These are phyloP conservation scores for Cisticola juncidis DNA, from an alignment of 2,113 vertebrate species.

Conservation along the genomic window DNA sequence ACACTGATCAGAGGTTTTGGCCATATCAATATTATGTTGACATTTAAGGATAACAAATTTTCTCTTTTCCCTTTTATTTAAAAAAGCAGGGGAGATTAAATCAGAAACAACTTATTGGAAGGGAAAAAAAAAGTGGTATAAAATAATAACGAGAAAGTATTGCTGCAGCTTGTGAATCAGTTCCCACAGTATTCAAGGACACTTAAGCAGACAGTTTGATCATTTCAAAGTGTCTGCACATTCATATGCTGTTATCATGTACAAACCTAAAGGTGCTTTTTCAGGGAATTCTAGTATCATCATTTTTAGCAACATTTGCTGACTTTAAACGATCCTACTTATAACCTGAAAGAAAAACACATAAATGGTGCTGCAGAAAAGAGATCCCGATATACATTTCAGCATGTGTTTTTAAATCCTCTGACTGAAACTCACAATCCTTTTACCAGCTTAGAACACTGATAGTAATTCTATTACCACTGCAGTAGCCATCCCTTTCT, in stretches of 20 bases:
- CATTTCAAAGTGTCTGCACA: neutral
- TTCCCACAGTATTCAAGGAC: neutral
- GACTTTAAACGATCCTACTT: neutral
- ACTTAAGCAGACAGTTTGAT: neutral
- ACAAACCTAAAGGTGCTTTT: neutral
- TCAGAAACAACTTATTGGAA: neutral
- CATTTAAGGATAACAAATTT: neutral
- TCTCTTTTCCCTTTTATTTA: neutral
- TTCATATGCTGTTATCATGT: neutral
- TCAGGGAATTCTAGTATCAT: neutral
- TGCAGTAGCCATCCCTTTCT: constrained; percentile 49
- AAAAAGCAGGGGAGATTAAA: neutral
- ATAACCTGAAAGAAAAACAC: neutral
- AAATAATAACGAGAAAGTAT: neutral
- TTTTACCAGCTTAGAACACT: constrained; percentile 58
- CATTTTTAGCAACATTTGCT: neutral
- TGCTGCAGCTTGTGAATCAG: neutral
- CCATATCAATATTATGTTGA: neutral
- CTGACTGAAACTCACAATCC: constrained; percentile 59
- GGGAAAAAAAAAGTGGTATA: neutral
- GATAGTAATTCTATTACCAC: constrained; percentile 65
- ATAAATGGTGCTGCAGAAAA: neutral
- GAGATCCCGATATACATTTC: constrained; percentile 10
- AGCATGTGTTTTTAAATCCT: constrained; percentile 60
- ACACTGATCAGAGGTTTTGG: neutral